These are phyloP conservation scores for Brachypodius melanocephalos DNA, from an alignment of 2,113 vertebrate genomes.

Conservation along the genomic window DNA sequence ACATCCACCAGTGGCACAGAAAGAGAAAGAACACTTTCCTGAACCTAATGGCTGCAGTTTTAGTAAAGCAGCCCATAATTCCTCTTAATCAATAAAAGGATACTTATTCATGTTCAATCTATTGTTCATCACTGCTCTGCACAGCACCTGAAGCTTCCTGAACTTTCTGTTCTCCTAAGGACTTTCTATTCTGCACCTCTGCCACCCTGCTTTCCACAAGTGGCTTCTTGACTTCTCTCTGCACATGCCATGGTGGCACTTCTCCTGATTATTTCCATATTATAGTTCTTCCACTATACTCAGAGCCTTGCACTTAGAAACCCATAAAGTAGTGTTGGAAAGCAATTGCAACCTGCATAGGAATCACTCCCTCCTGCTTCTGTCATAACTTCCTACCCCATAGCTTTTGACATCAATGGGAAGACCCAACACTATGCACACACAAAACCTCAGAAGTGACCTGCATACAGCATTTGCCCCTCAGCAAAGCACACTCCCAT, in stretches of 20 bases:
- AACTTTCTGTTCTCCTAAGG: not conserved
- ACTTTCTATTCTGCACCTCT: not conserved
- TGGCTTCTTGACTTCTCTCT: not conserved
- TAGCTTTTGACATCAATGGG: not conserved
- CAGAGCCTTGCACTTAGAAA: not conserved
- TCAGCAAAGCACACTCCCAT: not conserved
- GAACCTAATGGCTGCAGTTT: not conserved
- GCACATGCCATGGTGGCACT: not conserved
- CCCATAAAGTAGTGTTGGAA: not conserved
- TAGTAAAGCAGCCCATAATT: not conserved
- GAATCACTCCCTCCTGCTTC: not conserved
- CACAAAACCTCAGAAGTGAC: not conserved
- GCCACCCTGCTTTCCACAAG: not conserved
- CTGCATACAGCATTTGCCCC: accelerated
- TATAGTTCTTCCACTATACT: not conserved
- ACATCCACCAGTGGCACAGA: not conserved
- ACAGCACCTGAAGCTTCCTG: not conserved
- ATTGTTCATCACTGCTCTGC: not conserved
- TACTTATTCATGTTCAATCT: not conserved
- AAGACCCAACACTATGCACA: not conserved
- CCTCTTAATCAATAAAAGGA: not conserved
- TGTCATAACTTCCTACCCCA: not conserved
- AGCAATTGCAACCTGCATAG: not conserved
- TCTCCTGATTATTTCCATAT: not conserved
- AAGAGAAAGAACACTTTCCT: not conserved